Base-by-base conservation (phyloP, 2,888 invertebrate genomes). In the Synanthedon formicaeformis region DNA sequence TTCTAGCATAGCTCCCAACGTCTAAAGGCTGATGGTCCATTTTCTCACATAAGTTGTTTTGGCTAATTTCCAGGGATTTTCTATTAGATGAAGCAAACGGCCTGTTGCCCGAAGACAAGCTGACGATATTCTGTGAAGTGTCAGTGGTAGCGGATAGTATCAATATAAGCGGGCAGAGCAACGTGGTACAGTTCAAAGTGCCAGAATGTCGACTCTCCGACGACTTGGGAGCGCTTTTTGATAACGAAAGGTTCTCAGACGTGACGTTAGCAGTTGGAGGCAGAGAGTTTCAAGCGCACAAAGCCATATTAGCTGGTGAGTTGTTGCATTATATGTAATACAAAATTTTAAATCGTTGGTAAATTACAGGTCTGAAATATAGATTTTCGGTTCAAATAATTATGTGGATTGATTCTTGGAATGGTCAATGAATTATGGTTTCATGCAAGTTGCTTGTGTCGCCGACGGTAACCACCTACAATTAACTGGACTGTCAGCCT, bases 111-210 rank as follows among this genome's bases (percentile, higher is more conserved):
- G 99, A 99, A 81, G 99, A 99, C 83, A 98, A 98, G 89, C 90
- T 99, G 80, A 99, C 99, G 78, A 98, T 99, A 90, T 99, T 98
- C 90, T 99, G 99, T 89, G 98, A 99, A 91, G 98, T 94, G 83
- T 88, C 88, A 54, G 99, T 99, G 50, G 99, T 99, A 51, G 98
- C 99, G 56, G 99, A 99, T 88, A 98, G 98, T 86, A 97, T 99
- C 71, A 99, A 99, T 90, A 96, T 99, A 73, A 98, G 98, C 68
- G 99, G 99, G 61, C 99, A 99, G 89, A 97, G 97, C 73, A 98
- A 97, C 84, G 96, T 97, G 73, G 94, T 97, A 69, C 98, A 98
- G 84, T 98, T 98, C 84, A 98, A 98, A 91, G 96, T 96, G 73
- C 96, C 96, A 64, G 96, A 96, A 89, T 99, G 93, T 90, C 94